A percentile compares a stretch with the other conserved stretches of the same genome.
These are phyloP conservation scores for Bellardia bayeri DNA, from an alignment of 2,888 invertebrate species.

Conservation along the genomic window DNA sequence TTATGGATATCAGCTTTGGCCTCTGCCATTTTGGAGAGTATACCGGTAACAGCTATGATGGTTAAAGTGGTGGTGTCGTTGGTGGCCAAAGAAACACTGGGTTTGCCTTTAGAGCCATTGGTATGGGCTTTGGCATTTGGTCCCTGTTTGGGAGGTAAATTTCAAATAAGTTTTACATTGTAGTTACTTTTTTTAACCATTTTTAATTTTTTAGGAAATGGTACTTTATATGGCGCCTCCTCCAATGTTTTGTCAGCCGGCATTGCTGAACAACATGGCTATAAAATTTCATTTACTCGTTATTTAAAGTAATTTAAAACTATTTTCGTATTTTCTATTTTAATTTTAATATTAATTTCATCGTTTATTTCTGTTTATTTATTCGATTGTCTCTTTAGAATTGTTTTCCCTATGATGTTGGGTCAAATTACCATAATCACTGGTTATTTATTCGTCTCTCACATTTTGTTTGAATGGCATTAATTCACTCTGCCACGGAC, in stretches of 20 bases:
- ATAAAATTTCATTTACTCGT: constrained; percentile 92
- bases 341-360: not conserved
- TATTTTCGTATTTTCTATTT: not conserved
- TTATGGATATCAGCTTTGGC: constrained; percentile 94
- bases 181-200: not conserved
- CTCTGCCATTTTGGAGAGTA: constrained; percentile 95
- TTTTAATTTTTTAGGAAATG: constrained; percentile 88
- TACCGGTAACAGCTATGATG: constrained; percentile 97
- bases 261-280: constrained; percentile 96
- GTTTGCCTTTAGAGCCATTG: constrained; percentile 91
- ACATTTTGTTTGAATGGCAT: constrained; percentile 86
- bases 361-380: constrained; percentile 2
- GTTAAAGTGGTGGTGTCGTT: constrained; percentile 90
- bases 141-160: constrained; percentile 92
- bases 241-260: constrained; percentile 96
- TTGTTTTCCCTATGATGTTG: constrained; percentile 94
- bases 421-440: constrained; percentile 89
- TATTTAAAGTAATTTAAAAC: constrained; percentile 88
- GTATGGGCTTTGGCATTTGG: constrained; percentile 95
- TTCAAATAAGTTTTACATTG: not conserved
- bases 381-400: constrained; percentile 84
- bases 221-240: constrained; percentile 94
- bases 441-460: constrained; percentile 89
- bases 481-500: constrained; percentile 54
- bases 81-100: constrained; percentile 88